Percentiles rank a stretch among this genome's conserved stretches.
phyloP scores from a whole-genome alignment of 2,797 vertebrate species.

The Trematomus bernacchii region DNA sequence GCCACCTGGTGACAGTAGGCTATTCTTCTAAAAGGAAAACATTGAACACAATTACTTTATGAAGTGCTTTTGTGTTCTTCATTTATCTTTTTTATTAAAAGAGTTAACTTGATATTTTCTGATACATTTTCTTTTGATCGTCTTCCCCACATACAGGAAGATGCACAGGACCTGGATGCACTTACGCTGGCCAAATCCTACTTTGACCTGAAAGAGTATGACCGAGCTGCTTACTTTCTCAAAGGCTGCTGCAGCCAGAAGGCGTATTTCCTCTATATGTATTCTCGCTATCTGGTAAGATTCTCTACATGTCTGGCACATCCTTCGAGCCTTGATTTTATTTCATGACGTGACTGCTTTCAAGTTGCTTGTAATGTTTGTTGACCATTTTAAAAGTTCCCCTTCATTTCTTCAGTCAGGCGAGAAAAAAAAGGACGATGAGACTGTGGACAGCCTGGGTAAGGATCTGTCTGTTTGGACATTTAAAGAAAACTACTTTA shows the following conservation, averaged over 20 bases:
- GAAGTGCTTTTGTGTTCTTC: background rate
- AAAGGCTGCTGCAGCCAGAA: conserved; percentile 96
- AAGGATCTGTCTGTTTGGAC: conserved; percentile 62
- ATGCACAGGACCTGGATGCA: conserved; percentile 94
- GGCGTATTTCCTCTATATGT: conserved; percentile 99
- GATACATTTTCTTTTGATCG: background rate
- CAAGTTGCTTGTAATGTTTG: background rate
- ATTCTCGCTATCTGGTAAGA: conserved; percentile 96
- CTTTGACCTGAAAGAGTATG: conserved; percentile 98
- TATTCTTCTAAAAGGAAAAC: background rate
- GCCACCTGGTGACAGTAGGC: conserved; percentile 30
- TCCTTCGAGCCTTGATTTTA: background rate
- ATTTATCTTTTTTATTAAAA: background rate
- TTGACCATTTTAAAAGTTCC: conserved; percentile 5
- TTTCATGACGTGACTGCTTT: background rate
- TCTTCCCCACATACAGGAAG: conserved; percentile 85
- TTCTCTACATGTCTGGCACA: background rate
- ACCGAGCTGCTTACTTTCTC: conserved; percentile 95
- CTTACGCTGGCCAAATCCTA: conserved; percentile 97
- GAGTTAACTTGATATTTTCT: background rate
- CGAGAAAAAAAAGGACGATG: conserved; percentile 99
- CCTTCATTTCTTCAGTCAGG: conserved; percentile 88
- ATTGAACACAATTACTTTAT: background rate
- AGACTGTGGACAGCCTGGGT: conserved; percentile 98
- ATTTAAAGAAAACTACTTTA: conserved; percentile 1